Base-by-base conservation (phyloP, 2,888 invertebrate genomes). In the Troides oblongomaculatus region DNA sequence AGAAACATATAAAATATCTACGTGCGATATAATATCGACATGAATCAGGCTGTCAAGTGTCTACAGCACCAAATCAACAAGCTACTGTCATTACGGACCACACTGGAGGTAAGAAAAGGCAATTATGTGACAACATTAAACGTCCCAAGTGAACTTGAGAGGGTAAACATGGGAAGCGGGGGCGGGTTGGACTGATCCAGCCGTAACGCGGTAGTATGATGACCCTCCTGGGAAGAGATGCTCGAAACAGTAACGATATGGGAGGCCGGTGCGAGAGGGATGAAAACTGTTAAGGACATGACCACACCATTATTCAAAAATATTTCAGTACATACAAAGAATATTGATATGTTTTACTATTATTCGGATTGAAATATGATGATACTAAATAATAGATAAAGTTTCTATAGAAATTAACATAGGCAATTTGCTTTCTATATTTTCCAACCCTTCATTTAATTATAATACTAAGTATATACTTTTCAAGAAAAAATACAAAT, bases 121-220 rank as follows among this genome's bases (percentile, higher is more conserved):
- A 86, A 89, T 87, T 84, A 85, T 85, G 87, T 88, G 88, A 88
- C 87, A 85, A 85, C 84, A 81, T 80, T 76, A 77, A 74, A 75
- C 73, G 60, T 69, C 61, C 69, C 64, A 65, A 69, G 78, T 77
- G 74, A 75, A 81, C 78, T 85, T 76, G 78, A 85, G 86, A 84
- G 85, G 75, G 81, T 81, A 88, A 87, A 90, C 82, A 88, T 82
- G 75, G 84, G 84, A 80, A 81, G 81, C 80, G 80, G 74, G 73
- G 73, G 73, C 69, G 69, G 69, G 36, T 21, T 46, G 57, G 36
- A 78, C 78, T 56, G 69, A 72, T 74, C 79, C 65, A 21, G 56
- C 21, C 86, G 86, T 87, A 88, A 84, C 84, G 79, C 86, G 81
- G 88, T 82, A 86, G 86, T 76, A 64, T 68, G 72, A 68, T 62